Evolutionary conservation across 2,113 vertebrate genomes (phyloP).

Genomic region (Brachypteracias leptosomus): DNA sequence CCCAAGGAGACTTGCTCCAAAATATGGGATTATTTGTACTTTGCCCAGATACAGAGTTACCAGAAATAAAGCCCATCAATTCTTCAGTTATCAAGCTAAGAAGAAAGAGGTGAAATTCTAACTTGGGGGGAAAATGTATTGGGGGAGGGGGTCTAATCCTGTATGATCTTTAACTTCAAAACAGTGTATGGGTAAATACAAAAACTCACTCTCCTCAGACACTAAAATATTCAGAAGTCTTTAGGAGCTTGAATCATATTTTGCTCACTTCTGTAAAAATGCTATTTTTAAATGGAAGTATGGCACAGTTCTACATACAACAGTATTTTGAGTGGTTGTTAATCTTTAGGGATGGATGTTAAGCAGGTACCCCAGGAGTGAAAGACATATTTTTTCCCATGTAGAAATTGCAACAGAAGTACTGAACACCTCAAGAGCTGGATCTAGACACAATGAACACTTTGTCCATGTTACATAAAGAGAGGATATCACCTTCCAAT

Average conservation of each 20-base stretch:
- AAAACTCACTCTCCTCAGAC: background rate
- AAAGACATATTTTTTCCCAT: background rate
- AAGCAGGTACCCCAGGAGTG: background rate
- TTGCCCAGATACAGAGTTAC: background rate
- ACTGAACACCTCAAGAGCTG: background rate
- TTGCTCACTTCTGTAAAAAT: background rate
- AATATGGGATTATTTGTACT: background rate
- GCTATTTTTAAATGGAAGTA: rapidly evolving
- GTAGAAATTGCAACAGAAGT: background rate
- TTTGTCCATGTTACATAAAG: background rate
- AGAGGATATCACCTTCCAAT: conserved; percentile 1
- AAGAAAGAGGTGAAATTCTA: background rate
- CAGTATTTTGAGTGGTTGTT: background rate
- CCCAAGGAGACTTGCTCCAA: background rate
- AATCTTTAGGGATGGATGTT: background rate
- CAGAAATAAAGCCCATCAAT: background rate
- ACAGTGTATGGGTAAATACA: background rate
- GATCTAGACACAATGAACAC: background rate
- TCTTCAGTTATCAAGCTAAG: background rate
- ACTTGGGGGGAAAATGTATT: background rate
- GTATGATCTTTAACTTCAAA: background rate
- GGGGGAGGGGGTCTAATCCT: rapidly evolving
- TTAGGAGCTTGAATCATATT: background rate
- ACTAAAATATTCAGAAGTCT: background rate
- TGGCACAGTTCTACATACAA: background rate